Percentiles rank a stretch among this genome's conserved stretches.
These are phyloP conservation scores for Sebastes melanostomus DNA, from an alignment of 2,797 vertebrate species.

Conservation along the genomic window DNA sequence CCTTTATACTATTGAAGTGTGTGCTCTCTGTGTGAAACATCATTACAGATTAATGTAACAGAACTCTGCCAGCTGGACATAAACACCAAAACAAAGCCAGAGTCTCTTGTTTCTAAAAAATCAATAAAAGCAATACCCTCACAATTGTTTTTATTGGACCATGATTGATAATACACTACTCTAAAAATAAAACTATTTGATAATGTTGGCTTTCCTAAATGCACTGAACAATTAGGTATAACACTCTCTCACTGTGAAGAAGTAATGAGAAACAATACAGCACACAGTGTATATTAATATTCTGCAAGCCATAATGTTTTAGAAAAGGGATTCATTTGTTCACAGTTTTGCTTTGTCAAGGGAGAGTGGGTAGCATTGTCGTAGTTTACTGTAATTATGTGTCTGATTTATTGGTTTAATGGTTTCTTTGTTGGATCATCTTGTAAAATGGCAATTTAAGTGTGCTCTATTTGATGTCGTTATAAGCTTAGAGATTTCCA, in stretches of 20 bases:
- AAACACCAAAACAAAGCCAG: slow-evolving; percentile 4
- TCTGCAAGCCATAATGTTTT: neutral
- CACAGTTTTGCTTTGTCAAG: neutral
- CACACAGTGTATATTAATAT: neutral
- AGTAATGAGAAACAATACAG: neutral
- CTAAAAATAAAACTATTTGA: neutral
- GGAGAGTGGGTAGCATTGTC: neutral
- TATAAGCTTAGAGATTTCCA: neutral
- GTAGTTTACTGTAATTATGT: neutral
- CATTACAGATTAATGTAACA: slow-evolving; percentile 3
- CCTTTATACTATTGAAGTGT: neutral
- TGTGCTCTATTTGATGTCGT: neutral
- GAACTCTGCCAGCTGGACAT: slow-evolving; percentile 10
- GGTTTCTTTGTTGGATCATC: neutral
- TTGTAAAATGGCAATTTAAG: neutral
- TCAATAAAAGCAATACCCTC: slow-evolving; percentile 39
- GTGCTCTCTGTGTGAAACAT: neutral
- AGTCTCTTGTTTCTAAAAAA: slow-evolving; percentile 18
- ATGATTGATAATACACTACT: slow-evolving; percentile 13
- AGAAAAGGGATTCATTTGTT: neutral
- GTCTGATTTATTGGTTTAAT: neutral
- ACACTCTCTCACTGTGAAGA: neutral
- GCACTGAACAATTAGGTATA: neutral
- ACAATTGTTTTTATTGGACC: slow-evolving; percentile 11
- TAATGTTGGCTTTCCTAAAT: neutral